Base-by-base conservation (phyloP, 2,113 vertebrate species). In the Dinomys branickii region DNA sequence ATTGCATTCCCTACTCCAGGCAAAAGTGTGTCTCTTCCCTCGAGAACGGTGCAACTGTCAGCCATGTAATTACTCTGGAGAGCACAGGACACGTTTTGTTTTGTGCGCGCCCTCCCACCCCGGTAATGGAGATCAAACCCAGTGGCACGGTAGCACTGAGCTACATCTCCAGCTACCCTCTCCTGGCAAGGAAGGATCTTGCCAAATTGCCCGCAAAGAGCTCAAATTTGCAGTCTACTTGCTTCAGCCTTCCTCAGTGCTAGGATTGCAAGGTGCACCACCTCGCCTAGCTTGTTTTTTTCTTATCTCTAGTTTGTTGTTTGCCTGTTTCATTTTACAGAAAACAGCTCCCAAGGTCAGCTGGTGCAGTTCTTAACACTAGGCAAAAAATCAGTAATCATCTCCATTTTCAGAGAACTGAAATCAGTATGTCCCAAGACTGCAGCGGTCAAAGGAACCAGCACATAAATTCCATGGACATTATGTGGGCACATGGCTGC, bases 11-110 rank as follows among this genome's bases (percentile, higher is more conserved):
- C 16, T 28, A 65, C 11, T 63, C 38, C 24, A 73, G 58, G 47
- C 63, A 92, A n/a, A n/a, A 87, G 35, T 24, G 0, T 30, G 2
- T 38, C 71, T 85, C 59, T 67, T 80, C 61, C 28, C 80, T 47
- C 85, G 67, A 16, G 26, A 88, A 78, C 71, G 71, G 52, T n/a
- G n/a, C n/a, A n/a, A n/a, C n/a, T n/a, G n/a, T n/a, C n/a, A 30
- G 73, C 82, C 41, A 22, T 26, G 28, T 17, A 54, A 65, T 92
- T 71, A 94, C 83, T 78, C 77, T 87, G 73, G 44, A 95, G 58
- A 89, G n/a, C 28, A 67, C 88, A 22, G 56, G 35, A 59, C 47
- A n/a, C 13, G n/a, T 85, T 89, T 84, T 88, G 17, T 93, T 94
- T 75, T 71, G 3, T 24, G 38, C 38, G 2, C 26, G 5, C 41